Evolutionary conservation across 2,888 invertebrate genomes (phyloP).

Genomic region (Noctua fimbriata): DNA sequence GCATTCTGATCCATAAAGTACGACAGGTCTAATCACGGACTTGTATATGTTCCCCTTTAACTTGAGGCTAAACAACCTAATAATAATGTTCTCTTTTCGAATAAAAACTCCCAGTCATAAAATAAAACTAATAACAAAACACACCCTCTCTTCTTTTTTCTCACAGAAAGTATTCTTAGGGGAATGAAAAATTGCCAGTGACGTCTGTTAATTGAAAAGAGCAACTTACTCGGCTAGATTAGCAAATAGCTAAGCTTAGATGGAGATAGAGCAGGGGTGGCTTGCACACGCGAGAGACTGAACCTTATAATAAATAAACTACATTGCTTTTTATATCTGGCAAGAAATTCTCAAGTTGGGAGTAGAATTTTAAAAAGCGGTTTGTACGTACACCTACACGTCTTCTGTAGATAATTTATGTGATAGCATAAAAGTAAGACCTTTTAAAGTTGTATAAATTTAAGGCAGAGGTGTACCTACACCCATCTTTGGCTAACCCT

Average conservation of each 20-base stretch:
- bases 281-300: neutral
- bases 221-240: slow-evolving; percentile 76
- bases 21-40: no score
- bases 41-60: no score
- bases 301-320: slow-evolving; percentile 36
- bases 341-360: neutral
- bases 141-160: slow-evolving; percentile 64
- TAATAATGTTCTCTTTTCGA: slow-evolving; percentile 2
- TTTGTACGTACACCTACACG: neutral
- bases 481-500: no score
- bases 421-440: neutral
- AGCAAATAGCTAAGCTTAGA: slow-evolving; percentile 58
- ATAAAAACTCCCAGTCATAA: slow-evolving; percentile 16
- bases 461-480: no score
- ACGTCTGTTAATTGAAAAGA: slow-evolving; percentile 79
- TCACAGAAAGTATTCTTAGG: slow-evolving; percentile 55
- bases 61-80: no score
- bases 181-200: slow-evolving; percentile 75
- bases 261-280: slow-evolving; percentile 35
- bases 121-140: slow-evolving; percentile 38
- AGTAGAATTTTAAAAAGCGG: slow-evolving; percentile 5
- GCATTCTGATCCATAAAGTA: no score
- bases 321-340: slow-evolving; percentile 21
- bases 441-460: neutral
- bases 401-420: neutral